Percentiles rank a stretch among this genome's conserved stretches.
These are phyloP conservation scores for Dendrocincla fuliginosa DNA, from an alignment of 2,797 vertebrate genomes.

Conservation along the genomic window DNA sequence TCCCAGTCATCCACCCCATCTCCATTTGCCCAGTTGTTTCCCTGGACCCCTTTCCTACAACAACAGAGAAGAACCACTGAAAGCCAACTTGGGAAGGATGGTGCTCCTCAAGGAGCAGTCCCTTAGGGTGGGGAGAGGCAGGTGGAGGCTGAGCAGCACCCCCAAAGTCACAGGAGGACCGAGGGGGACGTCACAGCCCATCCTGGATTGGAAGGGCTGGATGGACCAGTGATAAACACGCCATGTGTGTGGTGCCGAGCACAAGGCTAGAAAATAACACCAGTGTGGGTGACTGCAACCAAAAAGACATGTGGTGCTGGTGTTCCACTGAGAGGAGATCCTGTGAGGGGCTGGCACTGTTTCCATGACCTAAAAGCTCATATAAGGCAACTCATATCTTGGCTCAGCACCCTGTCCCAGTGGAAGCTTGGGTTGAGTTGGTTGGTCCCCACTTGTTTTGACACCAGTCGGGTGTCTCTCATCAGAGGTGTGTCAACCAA, in stretches of 20 bases:
- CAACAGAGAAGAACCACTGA: background rate
- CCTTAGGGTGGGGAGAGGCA: background rate
- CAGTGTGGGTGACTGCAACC: background rate
- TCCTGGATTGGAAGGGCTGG: background rate
- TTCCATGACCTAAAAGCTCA: background rate
- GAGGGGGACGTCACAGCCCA: background rate
- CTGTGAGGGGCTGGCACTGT: background rate
- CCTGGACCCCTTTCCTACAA: background rate
- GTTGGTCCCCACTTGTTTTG: background rate
- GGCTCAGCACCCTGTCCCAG: background rate
- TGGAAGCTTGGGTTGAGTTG: background rate
- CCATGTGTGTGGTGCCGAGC: fast-evolving
- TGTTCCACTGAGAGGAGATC: background rate
- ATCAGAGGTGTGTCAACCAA: background rate
- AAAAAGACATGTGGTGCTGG: background rate
- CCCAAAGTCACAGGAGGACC: background rate
- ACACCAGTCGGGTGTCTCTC: background rate
- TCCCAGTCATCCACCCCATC: background rate
- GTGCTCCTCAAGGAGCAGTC: background rate
- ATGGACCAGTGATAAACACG: background rate
- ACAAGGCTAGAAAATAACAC: background rate
- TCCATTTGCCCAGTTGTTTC: background rate
- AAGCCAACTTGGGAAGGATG: background rate
- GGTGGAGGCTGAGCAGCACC: background rate
- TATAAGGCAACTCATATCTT: background rate